phyloP scores from a whole-genome alignment of 2,797 vertebrate genomes.

The Labeo calbasu region DNA sequence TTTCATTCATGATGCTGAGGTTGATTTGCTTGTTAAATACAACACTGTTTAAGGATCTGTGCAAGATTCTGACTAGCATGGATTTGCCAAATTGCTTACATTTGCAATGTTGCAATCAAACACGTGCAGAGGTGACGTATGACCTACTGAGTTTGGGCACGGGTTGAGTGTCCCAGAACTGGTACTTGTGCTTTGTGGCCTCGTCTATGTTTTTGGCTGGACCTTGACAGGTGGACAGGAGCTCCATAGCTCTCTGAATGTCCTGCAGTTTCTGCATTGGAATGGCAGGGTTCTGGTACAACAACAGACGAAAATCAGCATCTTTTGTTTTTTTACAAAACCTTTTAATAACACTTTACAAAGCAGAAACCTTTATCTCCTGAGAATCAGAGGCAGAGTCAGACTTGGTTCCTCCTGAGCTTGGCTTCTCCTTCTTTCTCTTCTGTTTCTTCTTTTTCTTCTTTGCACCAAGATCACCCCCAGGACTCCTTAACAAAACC shows the following conservation, averaged over 20 bases:
- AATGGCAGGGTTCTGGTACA: slow-evolving; percentile 88
- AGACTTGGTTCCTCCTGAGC: slow-evolving; percentile 96
- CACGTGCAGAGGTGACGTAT: neutral
- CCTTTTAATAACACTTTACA: slow-evolving; percentile 51
- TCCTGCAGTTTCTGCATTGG: slow-evolving; percentile 98
- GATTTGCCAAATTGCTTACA: neutral
- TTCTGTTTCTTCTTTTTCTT: slow-evolving; percentile 99
- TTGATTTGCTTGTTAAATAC: slow-evolving; percentile 7
- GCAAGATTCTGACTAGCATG: neutral
- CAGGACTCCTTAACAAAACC: slow-evolving; percentile 84
- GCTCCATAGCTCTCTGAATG: slow-evolving; percentile 98
- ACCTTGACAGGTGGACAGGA: slow-evolving; percentile 93
- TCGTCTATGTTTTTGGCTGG: slow-evolving; percentile 96
- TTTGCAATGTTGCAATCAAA: neutral
- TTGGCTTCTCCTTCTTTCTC: slow-evolving; percentile 98
- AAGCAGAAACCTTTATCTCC: slow-evolving; percentile 89
- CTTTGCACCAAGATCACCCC: slow-evolving; percentile 93
- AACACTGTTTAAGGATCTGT: slow-evolving; percentile 7
- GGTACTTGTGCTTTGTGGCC: slow-evolving; percentile 95
- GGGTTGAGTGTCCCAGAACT: slow-evolving; percentile 99
- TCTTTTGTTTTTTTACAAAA: neutral
- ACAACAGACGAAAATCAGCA: neutral
- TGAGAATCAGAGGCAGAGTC: slow-evolving; percentile 99
- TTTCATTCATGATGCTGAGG: neutral
- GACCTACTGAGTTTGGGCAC: slow-evolving; percentile 97